Evolutionary conservation across 2,888 invertebrate genomes (phyloP).

Genomic region (Scaptomyza cyrtandrae): DNA sequence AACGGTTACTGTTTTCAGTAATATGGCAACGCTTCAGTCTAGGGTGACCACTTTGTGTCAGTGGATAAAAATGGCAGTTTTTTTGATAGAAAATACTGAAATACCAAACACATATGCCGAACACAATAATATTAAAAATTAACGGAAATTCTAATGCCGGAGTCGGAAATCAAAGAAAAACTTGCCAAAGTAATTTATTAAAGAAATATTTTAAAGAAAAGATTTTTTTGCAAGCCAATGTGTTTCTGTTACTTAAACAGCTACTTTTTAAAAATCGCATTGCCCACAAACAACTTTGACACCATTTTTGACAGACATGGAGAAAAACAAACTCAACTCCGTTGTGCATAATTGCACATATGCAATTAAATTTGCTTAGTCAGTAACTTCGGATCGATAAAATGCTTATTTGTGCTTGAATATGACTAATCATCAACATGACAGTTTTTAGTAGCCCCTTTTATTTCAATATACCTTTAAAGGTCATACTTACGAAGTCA

Average conservation of each 20-base stretch:
- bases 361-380: constrained; percentile 27
- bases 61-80: constrained; percentile 12
- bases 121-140: not conserved
- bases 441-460: constrained; percentile 13
- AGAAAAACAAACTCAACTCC: constrained; percentile 7
- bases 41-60: constrained; percentile 7
- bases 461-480: constrained; percentile 6
- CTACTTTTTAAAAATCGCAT: not conserved
- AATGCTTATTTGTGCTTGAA: constrained; percentile 34
- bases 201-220: not conserved
- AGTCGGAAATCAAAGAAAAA: not conserved
- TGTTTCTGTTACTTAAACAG: not conserved
- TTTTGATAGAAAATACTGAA: constrained; percentile 22
- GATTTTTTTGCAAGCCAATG: not conserved
- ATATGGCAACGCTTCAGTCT: constrained; percentile 32
- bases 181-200: not conserved
- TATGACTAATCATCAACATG: constrained; percentile 32
- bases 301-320: not conserved
- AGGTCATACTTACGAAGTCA: constrained; percentile 9
- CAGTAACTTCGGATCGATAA: constrained; percentile 16
- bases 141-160: not conserved
- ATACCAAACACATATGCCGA: constrained; percentile 8
- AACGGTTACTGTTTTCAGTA: constrained; percentile 15
- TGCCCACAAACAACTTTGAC: not conserved
- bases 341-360: constrained; percentile 10